Evolutionary conservation across 2,797 vertebrate species (phyloP), one percentile per base, ranked within the genome.

Genomic region (Hypotaenidia philippensis): DNA sequence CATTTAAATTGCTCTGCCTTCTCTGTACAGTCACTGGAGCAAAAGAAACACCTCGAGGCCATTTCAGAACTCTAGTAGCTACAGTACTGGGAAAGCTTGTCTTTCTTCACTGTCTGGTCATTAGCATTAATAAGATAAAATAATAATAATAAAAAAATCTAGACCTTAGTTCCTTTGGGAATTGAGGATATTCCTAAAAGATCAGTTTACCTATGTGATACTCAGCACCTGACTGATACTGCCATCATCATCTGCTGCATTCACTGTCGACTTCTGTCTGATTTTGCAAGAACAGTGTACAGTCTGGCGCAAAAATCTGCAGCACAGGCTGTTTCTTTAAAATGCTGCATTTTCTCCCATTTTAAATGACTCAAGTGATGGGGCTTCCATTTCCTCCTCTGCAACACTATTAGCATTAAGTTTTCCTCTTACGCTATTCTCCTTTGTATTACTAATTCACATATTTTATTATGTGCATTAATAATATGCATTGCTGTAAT

Each of bases 401-500:
- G 75, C 31, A 89, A 81, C 34, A 41, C 20, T 76, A 45, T 75
- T 77, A 87, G n/a, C 61, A 55, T 9, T 79, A 69, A n/a, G n/a
- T 83, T 88, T 78, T 66, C 41, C 29, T 66, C 41, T 64, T 63
- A 71, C 9, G 15, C 15, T 86, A 20, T 57, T 78, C 32, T 81
- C 32, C 10, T 75, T 81, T 77, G 21, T 47, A 44, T 82, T 71
- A 75, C 19, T 93, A 75, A 71, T 83, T 90, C 41, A 40, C 2
- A 23, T 81, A 72, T 89, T 96, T 95, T 66, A 90, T 76, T 79
- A 59, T n/a, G 32, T 52, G 61, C 41, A 75, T 89, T 91, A 78
- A 83, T 81, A 75, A 89, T 49, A 76, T 22, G 11, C 38, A 70
- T 66, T 91, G 36, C 26, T 94, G 21, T 79, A 94, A 85, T 72